A percentile compares a stretch with the other conserved stretches of the same genome.
These are phyloP conservation scores for human DNA, from an alignment of 2,113 vertebrate genomes.

Conservation along the genomic window GRCh38 chr18:24985501-24986000, in stretches of 20 bases:
- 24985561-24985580: constrained; percentile 56
- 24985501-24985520: constrained; percentile 20
- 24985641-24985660: not conserved
- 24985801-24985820: not conserved
- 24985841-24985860: not conserved
- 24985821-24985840: not conserved
- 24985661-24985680: not conserved
- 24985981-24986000: not conserved
- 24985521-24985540: constrained; percentile 45
- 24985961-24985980: not conserved
- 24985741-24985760: constrained; percentile 39
- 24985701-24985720: not conserved
- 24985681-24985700: not conserved
- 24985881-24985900: not conserved
- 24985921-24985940: rapidly evolving
- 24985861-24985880: not conserved
- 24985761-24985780: not conserved
- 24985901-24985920: not conserved
- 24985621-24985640: not conserved
- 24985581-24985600: not conserved
- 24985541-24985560: constrained; percentile 12
- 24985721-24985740: constrained; percentile 21
- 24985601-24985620: not conserved
- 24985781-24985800: constrained; percentile 21
- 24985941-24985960: not conserved